A percentile compares a stretch with the other conserved stretches of the same genome.
Evolutionary conservation across 1,140 invertebrate genomes (phyloP).

Genomic region (Pissodes strobi): DNA sequence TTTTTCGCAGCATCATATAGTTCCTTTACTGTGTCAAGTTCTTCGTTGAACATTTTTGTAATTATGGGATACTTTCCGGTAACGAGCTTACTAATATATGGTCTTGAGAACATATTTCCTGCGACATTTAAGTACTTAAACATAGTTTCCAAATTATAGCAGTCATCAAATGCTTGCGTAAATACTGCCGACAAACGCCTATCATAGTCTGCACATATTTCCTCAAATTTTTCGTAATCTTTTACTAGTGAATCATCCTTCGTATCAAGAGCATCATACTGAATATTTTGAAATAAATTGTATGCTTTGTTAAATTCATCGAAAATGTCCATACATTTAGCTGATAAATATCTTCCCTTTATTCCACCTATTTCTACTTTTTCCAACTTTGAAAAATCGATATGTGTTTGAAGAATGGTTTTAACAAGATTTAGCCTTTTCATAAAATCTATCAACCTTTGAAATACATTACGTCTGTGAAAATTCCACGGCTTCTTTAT

Average conservation of each 20-base stretch:
- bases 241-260: constrained; percentile 67
- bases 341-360: constrained; percentile 67
- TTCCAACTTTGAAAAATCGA: constrained; percentile 85
- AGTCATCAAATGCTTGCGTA: constrained; percentile 76
- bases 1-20: constrained; percentile 59
- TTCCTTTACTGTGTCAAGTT: constrained; percentile 69
- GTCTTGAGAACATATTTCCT: constrained; percentile 71
- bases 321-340: constrained; percentile 60
- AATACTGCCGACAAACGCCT: constrained; percentile 75
- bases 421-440: constrained; percentile 65
- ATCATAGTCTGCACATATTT: constrained; percentile 69
- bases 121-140: constrained; percentile 73
- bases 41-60: constrained; percentile 64
- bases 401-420: constrained; percentile 70
- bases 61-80: constrained; percentile 64
- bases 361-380: constrained; percentile 83
- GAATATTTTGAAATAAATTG: constrained; percentile 69
- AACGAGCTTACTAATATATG: constrained; percentile 70
- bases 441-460: constrained; percentile 69
- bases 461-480: constrained; percentile 72
- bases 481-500: constrained; percentile 71
- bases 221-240: constrained; percentile 66
- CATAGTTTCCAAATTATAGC: constrained; percentile 68
- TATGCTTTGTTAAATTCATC: constrained; percentile 76
- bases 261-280: constrained; percentile 71